These are phyloP conservation scores for Drosophila prostipennis DNA, from an alignment of 2,888 invertebrate species.

Conservation along the genomic window DNA sequence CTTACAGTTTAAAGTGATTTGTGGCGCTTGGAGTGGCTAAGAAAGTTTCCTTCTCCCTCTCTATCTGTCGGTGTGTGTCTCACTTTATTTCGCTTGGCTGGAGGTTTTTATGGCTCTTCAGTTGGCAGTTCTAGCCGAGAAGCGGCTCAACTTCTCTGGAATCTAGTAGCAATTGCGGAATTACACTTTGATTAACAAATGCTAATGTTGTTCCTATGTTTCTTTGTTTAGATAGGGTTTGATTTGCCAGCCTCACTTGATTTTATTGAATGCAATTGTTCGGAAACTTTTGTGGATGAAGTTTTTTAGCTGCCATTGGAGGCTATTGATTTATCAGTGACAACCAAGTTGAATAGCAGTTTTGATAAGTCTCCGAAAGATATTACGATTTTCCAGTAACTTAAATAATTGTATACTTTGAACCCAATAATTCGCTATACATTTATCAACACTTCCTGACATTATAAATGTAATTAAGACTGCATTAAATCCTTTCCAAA, in stretches of 20 bases:
- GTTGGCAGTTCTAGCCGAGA: conserved; percentile 66
- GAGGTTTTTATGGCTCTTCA: conserved; percentile 70
- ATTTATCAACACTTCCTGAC: background rate
- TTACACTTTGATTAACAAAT: conserved; percentile 68
- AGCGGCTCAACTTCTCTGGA: conserved; percentile 51
- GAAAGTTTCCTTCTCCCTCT: conserved; percentile 54
- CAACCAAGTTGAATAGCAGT: background rate
- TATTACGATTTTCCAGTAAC: no score
- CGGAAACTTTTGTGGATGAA: conserved; percentile 15
- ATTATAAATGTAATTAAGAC: conserved; percentile 19
- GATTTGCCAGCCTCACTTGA: conserved; percentile 20
- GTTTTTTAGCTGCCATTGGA: conserved; percentile 11
- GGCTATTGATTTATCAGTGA: conserved; percentile 20
- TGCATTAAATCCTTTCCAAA: conserved; percentile 4
- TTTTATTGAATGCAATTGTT: conserved; percentile 35
- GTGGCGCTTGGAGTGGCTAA: conserved; percentile 71
- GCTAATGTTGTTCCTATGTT: conserved; percentile 39
- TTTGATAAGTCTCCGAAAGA: background rate
- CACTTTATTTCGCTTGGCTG: conserved; percentile 56
- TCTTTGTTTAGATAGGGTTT: conserved; percentile 22
- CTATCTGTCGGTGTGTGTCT: conserved; percentile 18
- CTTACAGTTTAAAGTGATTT: conserved; percentile 76
- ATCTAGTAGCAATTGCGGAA: conserved; percentile 41
- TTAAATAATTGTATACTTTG: no score
- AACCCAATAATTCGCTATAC: no score